Base-by-base conservation (phyloP, 1,140 invertebrate genomes). In the Cherax quadricarinatus region DNA sequence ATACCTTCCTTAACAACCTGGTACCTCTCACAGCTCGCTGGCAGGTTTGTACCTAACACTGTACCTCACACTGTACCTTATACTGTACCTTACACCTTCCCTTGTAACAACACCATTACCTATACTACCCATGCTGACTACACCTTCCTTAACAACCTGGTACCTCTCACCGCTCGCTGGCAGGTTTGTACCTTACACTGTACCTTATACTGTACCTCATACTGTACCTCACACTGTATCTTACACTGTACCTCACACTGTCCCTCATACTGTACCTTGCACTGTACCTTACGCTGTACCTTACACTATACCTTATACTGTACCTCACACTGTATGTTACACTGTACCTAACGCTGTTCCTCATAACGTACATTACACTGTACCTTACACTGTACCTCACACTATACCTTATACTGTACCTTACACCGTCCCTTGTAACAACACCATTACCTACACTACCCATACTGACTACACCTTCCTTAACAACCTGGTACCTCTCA, bases 101-200 rank as follows among this genome's bases (percentile, higher is more conserved):
- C 94, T 51, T 98, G 98, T 94, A 97, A 98, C 95, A 97, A 98
- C 95, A 97, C 96, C 91, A 96, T 99, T 66, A 99, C 98, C 0
- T 98, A 98, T 94, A 98, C 98, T 0, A 99, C 98, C 12, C 98
- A 99, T 95, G 98, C 97, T 3, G 98, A 98, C 94, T 98, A 97
- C 94, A 98, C 98, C 84, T 98, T 98, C 95, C 96, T 99, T 94
- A 97, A 98, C 94, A 98, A 99, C 95, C 95, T 98, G 84, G 96
- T 97, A 94, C 97, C 97, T 66, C 95, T 99, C 93, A 95, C 92
- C 41, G 91, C 85, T 18, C 83, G 93, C 24, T 94, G 93, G 93
- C 93, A 93, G 91, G 93, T 60, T 16, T 10, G 57, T 60, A 60
- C 16, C 16, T 60, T 16, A 60, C 57, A 60, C 57, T 10, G 16